These are phyloP conservation scores for Tetramorium bicarinatum DNA, from an alignment of 2,888 invertebrate genomes.

Conservation along the genomic window DNA sequence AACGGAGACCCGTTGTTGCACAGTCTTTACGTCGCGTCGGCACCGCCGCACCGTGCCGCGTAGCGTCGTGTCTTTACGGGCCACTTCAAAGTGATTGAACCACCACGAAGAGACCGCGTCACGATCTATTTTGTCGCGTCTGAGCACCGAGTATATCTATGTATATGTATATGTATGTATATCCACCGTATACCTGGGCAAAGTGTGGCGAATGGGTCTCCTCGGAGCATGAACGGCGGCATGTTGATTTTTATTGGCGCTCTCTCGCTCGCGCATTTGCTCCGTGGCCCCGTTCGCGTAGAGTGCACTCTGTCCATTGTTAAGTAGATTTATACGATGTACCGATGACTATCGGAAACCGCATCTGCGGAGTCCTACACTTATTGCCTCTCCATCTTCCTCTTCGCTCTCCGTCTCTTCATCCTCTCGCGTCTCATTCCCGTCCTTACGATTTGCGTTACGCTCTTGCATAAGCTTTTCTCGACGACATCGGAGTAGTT, in stretches of 20 bases:
- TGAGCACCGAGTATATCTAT: slow-evolving; percentile 21
- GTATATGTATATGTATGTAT: background rate
- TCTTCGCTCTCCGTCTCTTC: background rate
- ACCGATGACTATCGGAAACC: slow-evolving; percentile 78
- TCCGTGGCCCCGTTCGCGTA: slow-evolving; percentile 58
- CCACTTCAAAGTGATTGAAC: slow-evolving; percentile 55
- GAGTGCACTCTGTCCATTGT: slow-evolving; percentile 74
- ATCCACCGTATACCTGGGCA: slow-evolving; percentile 16
- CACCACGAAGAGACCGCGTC: slow-evolving; percentile 44
- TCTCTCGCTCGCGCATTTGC: slow-evolving; percentile 64
- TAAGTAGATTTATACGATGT: slow-evolving; percentile 79
- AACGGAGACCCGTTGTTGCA: slow-evolving; percentile 9
- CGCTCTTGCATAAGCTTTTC: slow-evolving; percentile 56
- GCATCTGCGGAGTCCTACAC: slow-evolving; percentile 61
- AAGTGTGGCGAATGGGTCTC: slow-evolving; percentile 64
- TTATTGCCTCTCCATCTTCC: slow-evolving; percentile 57
- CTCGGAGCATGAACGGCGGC: slow-evolving; percentile 63
- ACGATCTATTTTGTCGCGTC: slow-evolving; percentile 49
- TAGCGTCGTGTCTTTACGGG: slow-evolving; percentile 45
- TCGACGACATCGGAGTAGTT: slow-evolving; percentile 19
- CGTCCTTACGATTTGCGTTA: slow-evolving; percentile 49
- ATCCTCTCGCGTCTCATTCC: slow-evolving; percentile 31
- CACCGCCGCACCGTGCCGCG: background rate
- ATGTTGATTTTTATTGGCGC: slow-evolving; percentile 75
- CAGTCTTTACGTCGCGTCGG: slow-evolving; percentile 5